Evolutionary conservation across 1,140 invertebrate species (phyloP), one percentile per base, ranked within the genome.

Genomic region (Megathymus violae): DNA sequence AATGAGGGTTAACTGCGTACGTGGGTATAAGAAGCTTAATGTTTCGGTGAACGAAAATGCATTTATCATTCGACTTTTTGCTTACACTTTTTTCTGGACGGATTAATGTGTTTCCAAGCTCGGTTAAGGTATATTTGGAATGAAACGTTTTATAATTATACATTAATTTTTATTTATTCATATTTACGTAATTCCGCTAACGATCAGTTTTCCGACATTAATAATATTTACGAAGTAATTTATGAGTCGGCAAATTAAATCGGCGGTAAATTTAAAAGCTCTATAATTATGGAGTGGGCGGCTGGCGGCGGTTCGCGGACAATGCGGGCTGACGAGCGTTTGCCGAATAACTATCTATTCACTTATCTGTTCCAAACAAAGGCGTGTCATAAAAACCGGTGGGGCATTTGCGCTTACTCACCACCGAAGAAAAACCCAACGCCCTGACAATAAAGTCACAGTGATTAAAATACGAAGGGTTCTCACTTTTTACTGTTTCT

Each of bases 321-420:
- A 22, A 22, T 22, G 51, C 60, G 70, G 78, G 76, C 81, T 73
- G 78, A 79, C 69, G 78, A 80, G 82, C 82, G 78, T 73, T 72
- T 71, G 73, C 74, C 62, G 63, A 64, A 64, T 61, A 38, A 62
- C 56, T 22, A 63, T 69, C 76, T 83, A 80, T 85, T 85, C 81
- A 80, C 81, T 86, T 87, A 88, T 85, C 83, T 85, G 64, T 47
- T 71, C 74, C 77, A 81, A 84, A 89, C 83, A 89, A 86, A 85
- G 74, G 76, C 64, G 52, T 11, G 63, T 7, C 50, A 46, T 65
- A 47, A 41, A 79, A 86, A 88, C 80, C 72, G 66, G 27, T 46
- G 60, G 58, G 66, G 50, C 64, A 76, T 72, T 81, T 79, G 71
- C 71, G 81, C 80, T 82, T 80, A 81, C 72, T 86, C 83, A 86